Conservation (phyloP, 2,888 invertebrate species). For the Drosophila tanythrix region DNA sequence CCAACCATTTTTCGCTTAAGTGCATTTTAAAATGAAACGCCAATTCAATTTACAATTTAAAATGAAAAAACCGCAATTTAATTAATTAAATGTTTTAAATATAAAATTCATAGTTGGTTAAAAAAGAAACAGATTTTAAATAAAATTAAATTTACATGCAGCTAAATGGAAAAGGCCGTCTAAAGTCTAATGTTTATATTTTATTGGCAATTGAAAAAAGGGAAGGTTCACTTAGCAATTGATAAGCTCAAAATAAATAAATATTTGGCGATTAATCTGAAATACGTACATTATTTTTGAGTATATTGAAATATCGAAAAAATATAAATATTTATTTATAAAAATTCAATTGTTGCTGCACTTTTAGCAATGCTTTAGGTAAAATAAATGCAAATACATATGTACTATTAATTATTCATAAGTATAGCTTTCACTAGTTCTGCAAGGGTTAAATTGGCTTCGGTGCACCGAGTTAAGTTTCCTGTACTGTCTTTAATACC, state of each 20-base stretch:
- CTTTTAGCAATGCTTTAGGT: background rate
- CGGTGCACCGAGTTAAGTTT: slow-evolving; percentile 5
- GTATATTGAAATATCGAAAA: background rate
- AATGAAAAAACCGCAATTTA: background rate
- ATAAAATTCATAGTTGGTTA: background rate
- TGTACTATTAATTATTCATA: background rate
- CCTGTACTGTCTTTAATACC: slow-evolving; percentile 2
- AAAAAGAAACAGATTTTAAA: background rate
- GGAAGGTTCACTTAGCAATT: background rate
- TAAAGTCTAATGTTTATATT: no score
- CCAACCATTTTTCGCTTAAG: background rate
- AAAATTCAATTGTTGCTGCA: background rate
- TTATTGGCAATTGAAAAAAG: no score
- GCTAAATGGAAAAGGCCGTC: background rate
- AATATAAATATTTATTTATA: background rate
- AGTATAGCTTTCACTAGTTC: background rate
- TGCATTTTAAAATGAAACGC: background rate
- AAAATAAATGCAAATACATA: background rate
- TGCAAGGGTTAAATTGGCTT: slow-evolving; percentile 13
- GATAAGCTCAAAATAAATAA: background rate
- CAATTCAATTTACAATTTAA: background rate
- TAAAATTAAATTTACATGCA: background rate
- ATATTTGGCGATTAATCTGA: background rate
- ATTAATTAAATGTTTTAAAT: background rate
- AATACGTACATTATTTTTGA: background rate